Evolutionary conservation across 2,113 vertebrate species (phyloP).

Genomic region (Apistogramma diplotaenia): DNA sequence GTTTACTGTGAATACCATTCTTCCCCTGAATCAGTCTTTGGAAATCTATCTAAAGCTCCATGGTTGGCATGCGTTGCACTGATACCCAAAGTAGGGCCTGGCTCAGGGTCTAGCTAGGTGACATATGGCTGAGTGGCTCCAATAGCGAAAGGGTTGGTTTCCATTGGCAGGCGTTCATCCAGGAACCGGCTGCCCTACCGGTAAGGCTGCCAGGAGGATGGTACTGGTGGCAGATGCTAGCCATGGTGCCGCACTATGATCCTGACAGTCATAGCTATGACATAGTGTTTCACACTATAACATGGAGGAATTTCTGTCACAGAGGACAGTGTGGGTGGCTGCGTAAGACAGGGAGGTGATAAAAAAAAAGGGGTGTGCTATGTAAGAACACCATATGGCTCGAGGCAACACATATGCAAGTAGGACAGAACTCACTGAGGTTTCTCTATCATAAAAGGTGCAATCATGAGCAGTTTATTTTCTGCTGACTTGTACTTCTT

Average conservation of each 20-base stretch:
- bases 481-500: neutral
- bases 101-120: constrained; percentile 20
- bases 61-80: neutral
- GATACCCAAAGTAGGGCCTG: constrained; percentile 24
- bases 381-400: constrained; percentile 52
- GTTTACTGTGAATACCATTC: neutral
- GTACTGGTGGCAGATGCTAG: constrained; percentile 66
- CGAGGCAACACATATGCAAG: constrained; percentile 34
- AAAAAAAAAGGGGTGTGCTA: neutral
- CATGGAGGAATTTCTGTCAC: constrained; percentile 62
- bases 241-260: constrained; percentile 26
- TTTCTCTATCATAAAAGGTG: constrained; percentile 2
- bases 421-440: neutral
- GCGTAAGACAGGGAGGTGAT: neutral
- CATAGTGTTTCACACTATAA: constrained; percentile 40
- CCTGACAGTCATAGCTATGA: constrained; percentile 54
- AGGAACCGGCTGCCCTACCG: constrained; percentile 55
- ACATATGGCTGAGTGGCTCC: constrained; percentile 61
- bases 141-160: constrained; percentile 43
- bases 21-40: neutral
- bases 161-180: constrained; percentile 45
- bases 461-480: neutral
- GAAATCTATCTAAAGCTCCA: constrained; percentile 21
- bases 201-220: constrained; percentile 34
- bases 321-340: constrained; percentile 8